A percentile compares a stretch with the other conserved stretches of the same genome.
phyloP scores from a whole-genome alignment of 2,113 vertebrate species.

The Bos indicus region DNA sequence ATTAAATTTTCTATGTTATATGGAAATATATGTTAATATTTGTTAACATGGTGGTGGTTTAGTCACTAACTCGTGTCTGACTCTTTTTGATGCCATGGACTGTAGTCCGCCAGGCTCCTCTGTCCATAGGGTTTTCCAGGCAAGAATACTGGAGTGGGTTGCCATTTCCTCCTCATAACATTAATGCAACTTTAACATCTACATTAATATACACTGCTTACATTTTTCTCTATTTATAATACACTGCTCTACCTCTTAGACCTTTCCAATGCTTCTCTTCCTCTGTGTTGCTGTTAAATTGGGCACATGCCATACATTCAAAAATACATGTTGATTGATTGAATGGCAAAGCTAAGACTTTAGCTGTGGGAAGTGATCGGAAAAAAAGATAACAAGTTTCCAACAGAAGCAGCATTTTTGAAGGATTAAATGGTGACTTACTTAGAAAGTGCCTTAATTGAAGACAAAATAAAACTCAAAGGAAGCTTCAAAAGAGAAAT shows the following conservation, averaged over 20 bases:
- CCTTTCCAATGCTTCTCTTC: background rate
- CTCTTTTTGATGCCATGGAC: background rate
- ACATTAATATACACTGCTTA: background rate
- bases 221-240: background rate
- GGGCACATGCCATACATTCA: background rate
- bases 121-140: background rate
- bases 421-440: background rate
- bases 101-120: background rate
- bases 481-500: background rate
- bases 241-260: background rate
- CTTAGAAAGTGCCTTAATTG: background rate
- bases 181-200: background rate
- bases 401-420: background rate
- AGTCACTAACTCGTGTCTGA: background rate
- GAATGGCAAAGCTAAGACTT: background rate
- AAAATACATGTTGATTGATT: background rate
- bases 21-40: background rate
- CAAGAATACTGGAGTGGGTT: background rate
- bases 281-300: background rate
- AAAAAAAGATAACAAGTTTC: background rate
- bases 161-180: background rate
- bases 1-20: background rate
- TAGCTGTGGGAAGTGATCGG: background rate
- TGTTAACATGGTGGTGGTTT: background rate
- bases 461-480: background rate